These are phyloP conservation scores for Brotogeris chrysoptera DNA, from an alignment of 2,797 vertebrate genomes.

Conservation along the genomic window DNA sequence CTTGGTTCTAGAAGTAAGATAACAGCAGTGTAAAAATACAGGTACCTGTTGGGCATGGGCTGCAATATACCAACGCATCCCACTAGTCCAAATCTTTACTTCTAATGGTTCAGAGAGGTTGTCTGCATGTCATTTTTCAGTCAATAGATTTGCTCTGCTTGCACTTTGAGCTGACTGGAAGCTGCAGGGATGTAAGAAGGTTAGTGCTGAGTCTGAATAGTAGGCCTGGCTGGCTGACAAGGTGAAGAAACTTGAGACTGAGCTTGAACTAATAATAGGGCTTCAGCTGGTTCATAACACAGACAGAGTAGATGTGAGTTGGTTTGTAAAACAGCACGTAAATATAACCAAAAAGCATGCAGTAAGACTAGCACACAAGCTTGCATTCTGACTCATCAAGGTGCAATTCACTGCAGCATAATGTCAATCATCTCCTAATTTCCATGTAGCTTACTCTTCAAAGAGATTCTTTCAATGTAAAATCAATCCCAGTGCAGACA, in stretches of 20 bases:
- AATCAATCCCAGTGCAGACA: neutral
- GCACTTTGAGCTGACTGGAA: neutral
- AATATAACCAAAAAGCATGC: neutral
- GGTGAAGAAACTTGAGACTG: neutral
- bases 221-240: neutral
- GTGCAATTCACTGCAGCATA: neutral
- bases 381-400: neutral
- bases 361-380: neutral
- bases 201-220: neutral
- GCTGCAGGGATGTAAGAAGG: neutral
- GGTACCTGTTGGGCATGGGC: neutral
- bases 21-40: neutral
- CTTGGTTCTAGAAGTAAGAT: conserved; percentile 3
- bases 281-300: neutral
- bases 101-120: neutral
- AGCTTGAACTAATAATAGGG: neutral
- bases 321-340: neutral
- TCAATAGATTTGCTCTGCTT: neutral
- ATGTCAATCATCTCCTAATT: neutral
- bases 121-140: neutral
- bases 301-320: neutral
- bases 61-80: fast-evolving
- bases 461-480: neutral
- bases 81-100: neutral
- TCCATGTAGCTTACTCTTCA: neutral